These are phyloP conservation scores for Procambarus clarkii DNA, from an alignment of 1,140 invertebrate genomes.

Conservation along the genomic window DNA sequence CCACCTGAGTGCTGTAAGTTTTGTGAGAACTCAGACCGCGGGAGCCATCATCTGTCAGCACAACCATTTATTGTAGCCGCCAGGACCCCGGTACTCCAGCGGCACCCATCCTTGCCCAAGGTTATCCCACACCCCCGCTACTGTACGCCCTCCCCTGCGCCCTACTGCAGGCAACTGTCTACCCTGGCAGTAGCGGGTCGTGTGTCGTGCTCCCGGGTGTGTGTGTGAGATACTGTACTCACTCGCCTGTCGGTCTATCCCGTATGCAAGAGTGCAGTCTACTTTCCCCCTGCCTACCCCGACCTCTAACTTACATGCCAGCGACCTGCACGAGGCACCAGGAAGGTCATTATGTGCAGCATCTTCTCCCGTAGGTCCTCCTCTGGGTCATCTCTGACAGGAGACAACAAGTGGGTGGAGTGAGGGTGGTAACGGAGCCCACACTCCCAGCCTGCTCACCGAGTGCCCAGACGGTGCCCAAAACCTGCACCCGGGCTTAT, in stretches of 20 bases:
- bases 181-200: not conserved
- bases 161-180: not conserved
- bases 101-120: not conserved
- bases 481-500: not conserved
- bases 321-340: not conserved
- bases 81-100: not conserved
- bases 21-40: not conserved
- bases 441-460: not conserved
- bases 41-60: not conserved
- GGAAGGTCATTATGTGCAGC: not conserved
- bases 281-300: not conserved
- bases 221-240: not conserved
- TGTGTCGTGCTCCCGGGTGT: slow-evolving; percentile 3
- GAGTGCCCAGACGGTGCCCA: not conserved
- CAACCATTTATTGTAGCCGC: slow-evolving; percentile 7
- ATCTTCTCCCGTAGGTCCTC: not conserved
- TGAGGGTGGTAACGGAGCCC: not conserved
- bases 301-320: not conserved
- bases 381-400: not conserved
- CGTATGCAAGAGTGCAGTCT: not conserved
- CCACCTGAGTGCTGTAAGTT: not conserved
- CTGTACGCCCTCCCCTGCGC: not conserved
- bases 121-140: not conserved
- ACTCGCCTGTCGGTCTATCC: not conserved
- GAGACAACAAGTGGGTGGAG: not conserved